Conservation (phyloP, 2,797 vertebrate species). For the Hylomyscus alleni region DNA sequence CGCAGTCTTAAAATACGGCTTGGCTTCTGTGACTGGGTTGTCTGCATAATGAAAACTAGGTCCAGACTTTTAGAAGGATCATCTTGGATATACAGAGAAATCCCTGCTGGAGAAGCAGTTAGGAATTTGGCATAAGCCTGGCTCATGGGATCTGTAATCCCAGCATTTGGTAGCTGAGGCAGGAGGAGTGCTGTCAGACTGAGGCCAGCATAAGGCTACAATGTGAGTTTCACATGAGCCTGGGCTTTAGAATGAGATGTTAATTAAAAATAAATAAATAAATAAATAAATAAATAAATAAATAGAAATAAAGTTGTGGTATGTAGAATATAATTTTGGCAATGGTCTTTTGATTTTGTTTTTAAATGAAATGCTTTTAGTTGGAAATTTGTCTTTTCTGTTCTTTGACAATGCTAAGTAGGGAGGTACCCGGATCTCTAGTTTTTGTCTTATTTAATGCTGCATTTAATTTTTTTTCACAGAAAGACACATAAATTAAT, state of each 20-base stretch:
- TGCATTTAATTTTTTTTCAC: slow-evolving; percentile 40
- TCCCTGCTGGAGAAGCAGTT: slow-evolving; percentile 29
- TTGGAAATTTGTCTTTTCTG: slow-evolving; percentile 49
- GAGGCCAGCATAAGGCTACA: not conserved
- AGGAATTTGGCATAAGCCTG: slow-evolving; percentile 29
- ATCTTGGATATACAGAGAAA: slow-evolving; percentile 52
- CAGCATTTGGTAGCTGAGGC: not conserved
- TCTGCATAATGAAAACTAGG: slow-evolving; percentile 65
- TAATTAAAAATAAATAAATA: not conserved
- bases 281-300: not conserved
- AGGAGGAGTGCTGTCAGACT: not conserved
- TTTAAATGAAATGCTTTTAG: slow-evolving; percentile 20
- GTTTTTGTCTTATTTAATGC: not conserved
- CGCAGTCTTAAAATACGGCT: slow-evolving; percentile 71
- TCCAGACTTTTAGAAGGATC: slow-evolving; percentile 67
- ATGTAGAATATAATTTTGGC: slow-evolving; percentile 43
- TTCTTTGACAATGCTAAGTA: slow-evolving; percentile 45
- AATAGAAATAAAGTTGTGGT: not conserved
- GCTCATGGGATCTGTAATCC: not conserved
- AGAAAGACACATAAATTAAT: slow-evolving; percentile 35
- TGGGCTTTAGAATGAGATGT: not conserved
- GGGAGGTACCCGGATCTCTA: not conserved
- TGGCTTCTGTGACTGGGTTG: slow-evolving; percentile 68
- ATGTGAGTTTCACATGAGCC: not conserved
- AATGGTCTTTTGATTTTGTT: slow-evolving; percentile 35